These are phyloP conservation scores for Antedon bifida DNA, from an alignment of 35 echinoderm and acorn worm genomes.

Conservation along the genomic window DNA sequence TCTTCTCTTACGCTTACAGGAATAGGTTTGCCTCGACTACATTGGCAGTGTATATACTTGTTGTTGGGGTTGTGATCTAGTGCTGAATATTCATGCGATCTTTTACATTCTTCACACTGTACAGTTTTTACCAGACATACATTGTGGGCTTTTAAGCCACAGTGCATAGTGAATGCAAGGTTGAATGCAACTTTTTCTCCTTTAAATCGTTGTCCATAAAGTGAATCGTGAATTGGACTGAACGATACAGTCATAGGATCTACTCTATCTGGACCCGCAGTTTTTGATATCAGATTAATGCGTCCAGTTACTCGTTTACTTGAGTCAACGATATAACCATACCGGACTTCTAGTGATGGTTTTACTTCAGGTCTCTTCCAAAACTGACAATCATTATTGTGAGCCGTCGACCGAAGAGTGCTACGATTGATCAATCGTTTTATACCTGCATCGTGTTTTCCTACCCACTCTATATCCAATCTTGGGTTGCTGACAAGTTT, in stretches of 20 bases:
- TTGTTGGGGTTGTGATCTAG: background rate
- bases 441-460: background rate
- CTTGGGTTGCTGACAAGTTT: constrained; percentile 13
- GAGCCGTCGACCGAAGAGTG: background rate
- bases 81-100: background rate
- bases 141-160: background rate
- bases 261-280: background rate
- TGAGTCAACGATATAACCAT: background rate
- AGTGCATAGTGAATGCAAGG: background rate
- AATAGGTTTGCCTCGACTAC: background rate
- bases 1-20: too few species aligned
- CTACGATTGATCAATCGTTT: background rate
- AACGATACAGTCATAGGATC: background rate
- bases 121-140: background rate
- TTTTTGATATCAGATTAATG: background rate
- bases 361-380: background rate
- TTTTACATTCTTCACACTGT: background rate
- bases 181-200: background rate
- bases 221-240: background rate
- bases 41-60: background rate
- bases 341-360: background rate
- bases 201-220: background rate
- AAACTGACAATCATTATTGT: background rate
- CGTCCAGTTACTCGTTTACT: background rate
- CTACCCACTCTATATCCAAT: background rate